Conservation (phyloP, 2,888 invertebrate genomes). For the Marronus borbonicus region DNA sequence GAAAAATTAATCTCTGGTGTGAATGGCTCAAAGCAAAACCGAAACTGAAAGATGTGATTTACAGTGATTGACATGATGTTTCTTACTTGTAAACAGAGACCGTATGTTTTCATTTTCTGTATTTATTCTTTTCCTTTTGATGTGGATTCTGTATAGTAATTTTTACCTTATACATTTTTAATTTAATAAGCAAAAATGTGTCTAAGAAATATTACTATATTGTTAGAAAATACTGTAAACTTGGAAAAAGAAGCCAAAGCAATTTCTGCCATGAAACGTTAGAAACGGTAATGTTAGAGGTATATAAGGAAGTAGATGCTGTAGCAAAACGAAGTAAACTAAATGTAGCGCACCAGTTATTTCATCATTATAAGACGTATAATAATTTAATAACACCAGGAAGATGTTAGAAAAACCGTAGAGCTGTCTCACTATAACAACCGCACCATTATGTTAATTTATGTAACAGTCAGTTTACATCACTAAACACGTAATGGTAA, state of each 20-base stretch:
- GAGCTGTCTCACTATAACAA: constrained; percentile 1
- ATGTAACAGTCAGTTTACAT: constrained; percentile 12
- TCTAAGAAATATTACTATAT: not conserved
- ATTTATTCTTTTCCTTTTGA: no score
- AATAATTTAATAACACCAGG: constrained; percentile 9
- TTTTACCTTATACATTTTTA: not conserved
- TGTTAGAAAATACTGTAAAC: not conserved
- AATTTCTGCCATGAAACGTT: not conserved
- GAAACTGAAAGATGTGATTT: no score
- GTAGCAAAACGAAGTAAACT: not conserved
- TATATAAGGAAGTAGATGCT: not conserved
- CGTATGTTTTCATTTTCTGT: no score
- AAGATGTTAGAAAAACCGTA: constrained; percentile 15
- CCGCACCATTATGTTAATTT: constrained; percentile 6
- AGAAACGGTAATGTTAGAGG: not conserved
- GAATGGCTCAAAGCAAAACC: no score
- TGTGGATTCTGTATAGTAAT: not conserved
- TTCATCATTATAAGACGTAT: constrained; percentile 5
- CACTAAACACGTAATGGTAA: constrained; percentile 12
- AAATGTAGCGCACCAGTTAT: not conserved
- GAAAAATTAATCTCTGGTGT: no score
- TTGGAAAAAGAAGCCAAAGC: not conserved
- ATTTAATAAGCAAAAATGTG: not conserved
- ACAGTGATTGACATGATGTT: no score
- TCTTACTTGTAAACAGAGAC: no score